A percentile compares a stretch with the other conserved stretches of the same genome.
phyloP scores from a whole-genome alignment of 2,888 invertebrate genomes.

The Cataglyphis livida region DNA sequence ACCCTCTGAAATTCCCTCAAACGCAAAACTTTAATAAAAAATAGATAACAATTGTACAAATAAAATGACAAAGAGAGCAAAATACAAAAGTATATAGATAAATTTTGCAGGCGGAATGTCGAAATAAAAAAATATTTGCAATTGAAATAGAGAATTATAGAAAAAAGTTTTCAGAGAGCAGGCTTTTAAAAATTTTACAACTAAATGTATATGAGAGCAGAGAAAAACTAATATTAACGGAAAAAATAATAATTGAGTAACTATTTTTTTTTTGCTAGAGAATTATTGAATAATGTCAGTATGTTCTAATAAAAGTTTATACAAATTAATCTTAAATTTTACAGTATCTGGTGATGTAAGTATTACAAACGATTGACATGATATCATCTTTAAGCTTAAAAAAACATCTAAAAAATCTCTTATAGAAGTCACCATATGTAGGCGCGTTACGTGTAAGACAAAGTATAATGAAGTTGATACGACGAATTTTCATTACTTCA shows the following conservation, averaged over 20 bases:
- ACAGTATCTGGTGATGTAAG: background rate
- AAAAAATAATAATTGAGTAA: background rate
- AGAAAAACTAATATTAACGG: background rate
- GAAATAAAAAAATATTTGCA: background rate
- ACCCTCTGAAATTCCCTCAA: constrained; percentile 12
- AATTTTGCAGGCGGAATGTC: background rate
- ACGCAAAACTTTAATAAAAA: background rate
- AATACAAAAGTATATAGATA: background rate
- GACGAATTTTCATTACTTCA: background rate
- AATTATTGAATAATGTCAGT: background rate
- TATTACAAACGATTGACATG: background rate
- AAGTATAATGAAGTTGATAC: background rate
- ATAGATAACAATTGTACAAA: background rate
- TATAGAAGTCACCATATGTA: background rate
- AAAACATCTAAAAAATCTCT: background rate
- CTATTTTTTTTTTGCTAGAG: background rate
- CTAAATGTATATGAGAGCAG: background rate
- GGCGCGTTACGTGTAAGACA: background rate
- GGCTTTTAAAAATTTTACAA: background rate
- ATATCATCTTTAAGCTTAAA: background rate
- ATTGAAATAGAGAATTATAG: background rate
- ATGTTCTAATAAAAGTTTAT: background rate
- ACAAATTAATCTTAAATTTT: background rate
- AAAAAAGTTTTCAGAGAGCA: background rate
- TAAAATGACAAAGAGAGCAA: background rate